Evolutionary conservation across 2,888 invertebrate species (phyloP), one percentile per base, ranked within the genome.

Genomic region (Strigamia crassipes): DNA sequence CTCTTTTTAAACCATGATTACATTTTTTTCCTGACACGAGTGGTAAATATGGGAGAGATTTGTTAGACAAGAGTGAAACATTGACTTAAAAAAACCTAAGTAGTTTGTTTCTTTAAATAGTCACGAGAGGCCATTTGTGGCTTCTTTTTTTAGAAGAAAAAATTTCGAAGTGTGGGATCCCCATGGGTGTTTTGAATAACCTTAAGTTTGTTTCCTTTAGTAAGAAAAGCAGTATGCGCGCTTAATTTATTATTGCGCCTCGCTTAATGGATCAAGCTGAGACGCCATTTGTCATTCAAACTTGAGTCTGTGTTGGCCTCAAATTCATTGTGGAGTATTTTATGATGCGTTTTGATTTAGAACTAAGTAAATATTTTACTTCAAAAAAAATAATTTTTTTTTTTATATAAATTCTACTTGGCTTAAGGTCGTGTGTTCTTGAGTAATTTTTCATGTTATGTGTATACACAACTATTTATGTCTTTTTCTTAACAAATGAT

Each of bases 181-280:
- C 61, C 61, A 66, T 66, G 61, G 61, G 61, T 66, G 61, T 66
- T 66, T 66, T 66, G 61, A 66, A 66, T 66, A 66, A 66, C 61
- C 61, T 18, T 21, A 66, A 66, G 61, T 66, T 66, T 66, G 61
- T 66, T 66, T 66, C 61, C 23, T 66, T 66, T 66, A 66, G 61
- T 21, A 21, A 66, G 61, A 66, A 66, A 23, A 66, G 61, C 61
- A 66, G 61, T 66, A 66, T 66, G 61, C 61, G 18, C 61, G 23
- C 61, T 66, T 66, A 66, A 66, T 66, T 66, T 66, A 66, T 66
- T 66, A 66, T 66, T 66, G 18, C 18, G 61, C 61, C 61, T 0
- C 18, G 61, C 61, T 23, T 66, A 66, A 66, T 66, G 61, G 61
- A 18, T 66, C 61, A 66, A 18, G 61, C 61, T 66, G 61, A 66